Conservation (phyloP, 2,797 vertebrate species). For the Microctenopoma lineatum region DNA sequence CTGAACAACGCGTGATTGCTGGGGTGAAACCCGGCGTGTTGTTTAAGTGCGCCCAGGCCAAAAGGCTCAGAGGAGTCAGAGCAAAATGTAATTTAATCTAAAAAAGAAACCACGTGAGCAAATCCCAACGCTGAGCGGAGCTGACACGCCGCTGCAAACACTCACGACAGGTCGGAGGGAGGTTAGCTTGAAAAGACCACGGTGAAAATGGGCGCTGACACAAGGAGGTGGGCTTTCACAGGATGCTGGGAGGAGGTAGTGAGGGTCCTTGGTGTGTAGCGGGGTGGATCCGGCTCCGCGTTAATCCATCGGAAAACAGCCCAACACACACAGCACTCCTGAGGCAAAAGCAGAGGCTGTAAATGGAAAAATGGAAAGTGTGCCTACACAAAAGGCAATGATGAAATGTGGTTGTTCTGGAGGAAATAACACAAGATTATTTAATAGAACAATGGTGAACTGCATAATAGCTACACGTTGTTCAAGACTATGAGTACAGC, state of each 20-base stretch:
- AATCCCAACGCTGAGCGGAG: constrained; percentile 16
- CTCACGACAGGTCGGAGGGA: constrained; percentile 11
- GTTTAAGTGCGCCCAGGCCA: constrained; percentile 11
- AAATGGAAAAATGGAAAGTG: constrained; percentile 48
- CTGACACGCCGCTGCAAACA: constrained; percentile 16
- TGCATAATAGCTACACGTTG: constrained; percentile 54
- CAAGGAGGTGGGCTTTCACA: constrained; percentile 33
- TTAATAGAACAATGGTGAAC: constrained; percentile 50
- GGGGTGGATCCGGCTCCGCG: constrained; percentile 36
- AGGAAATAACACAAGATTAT: constrained; percentile 59
- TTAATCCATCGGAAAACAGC: constrained; percentile 57
- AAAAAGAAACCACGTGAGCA: constrained; percentile 30
- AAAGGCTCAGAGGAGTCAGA: not conserved
- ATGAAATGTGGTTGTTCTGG: constrained; percentile 61
- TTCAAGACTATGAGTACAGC: constrained; percentile 41
- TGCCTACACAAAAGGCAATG: constrained; percentile 49
- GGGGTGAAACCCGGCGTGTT: constrained; percentile 26
- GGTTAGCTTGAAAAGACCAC: constrained; percentile 41
- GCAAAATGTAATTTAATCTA: constrained; percentile 46
- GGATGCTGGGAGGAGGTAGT: constrained; percentile 19
- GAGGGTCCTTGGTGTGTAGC: constrained; percentile 28
- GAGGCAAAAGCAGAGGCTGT: constrained; percentile 39
- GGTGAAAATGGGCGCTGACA: constrained; percentile 34
- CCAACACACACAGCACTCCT: constrained; percentile 39
- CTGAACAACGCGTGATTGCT: constrained; percentile 19